Evolutionary conservation across 2,888 invertebrate species (phyloP), one percentile per base, ranked within the genome.

Genomic region (Sarcophaga subvicina): DNA sequence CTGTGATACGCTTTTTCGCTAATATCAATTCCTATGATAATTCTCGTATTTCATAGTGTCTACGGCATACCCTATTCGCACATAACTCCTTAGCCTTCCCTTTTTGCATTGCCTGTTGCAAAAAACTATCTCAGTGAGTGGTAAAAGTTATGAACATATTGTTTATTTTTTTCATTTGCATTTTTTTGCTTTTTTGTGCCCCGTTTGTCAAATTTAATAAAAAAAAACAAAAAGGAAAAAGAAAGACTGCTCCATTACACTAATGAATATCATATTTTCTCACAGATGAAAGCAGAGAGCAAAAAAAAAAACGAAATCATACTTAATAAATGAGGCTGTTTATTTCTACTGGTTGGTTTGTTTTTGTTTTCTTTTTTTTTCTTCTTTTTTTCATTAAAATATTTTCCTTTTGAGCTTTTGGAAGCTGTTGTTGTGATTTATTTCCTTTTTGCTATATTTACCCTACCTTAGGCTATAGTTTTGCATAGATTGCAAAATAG

Each of bases 211-310:
- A 22, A 67, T 17, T 14, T 59, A 14, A 12, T 54, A 49, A 59
- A 66, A 37, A 49, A 59, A 66, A 6, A 12, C 4, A 54, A 4
- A 17, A 14, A 59, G 22, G 5, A 20, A 14, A 8, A 4, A 4
- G 4, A 27, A 69, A 64, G 37, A 71, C n/a, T 59, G 70, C 71
- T 71, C 76, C 80, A 80, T 84, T 84, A 80, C 80, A 76, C 80
- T 84, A 84, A 84, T 80, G 84, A 83, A 84, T 75, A 84, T 27
- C 63, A 60, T 60, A 80, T 80, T 76, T 84, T 80, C 54, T 54
- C 54, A 14, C 37, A 37, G 37, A 37, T 10, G 37, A 10, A 37
- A 37, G 8, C 37, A 37, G 37, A 10, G 8, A 37, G 37, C 37
- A 37, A 37, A 37, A 37, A 37, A 37, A 37, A 37, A 37, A 37